Base-by-base conservation (phyloP, 2,797 vertebrate genomes). In the Ptychobarbus kaznakovi region DNA sequence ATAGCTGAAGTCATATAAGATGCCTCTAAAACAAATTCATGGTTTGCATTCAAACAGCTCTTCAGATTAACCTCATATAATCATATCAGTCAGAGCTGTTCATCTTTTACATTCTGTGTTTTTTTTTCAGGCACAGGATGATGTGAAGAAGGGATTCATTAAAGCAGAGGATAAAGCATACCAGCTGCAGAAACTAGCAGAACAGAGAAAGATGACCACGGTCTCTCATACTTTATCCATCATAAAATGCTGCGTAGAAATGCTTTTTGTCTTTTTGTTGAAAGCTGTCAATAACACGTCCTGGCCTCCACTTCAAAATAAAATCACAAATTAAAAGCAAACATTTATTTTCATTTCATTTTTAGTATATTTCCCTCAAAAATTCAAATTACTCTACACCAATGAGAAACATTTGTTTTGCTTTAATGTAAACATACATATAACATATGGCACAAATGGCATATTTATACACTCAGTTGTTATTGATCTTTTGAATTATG, bases 151-250 rank as follows among this genome's bases (percentile, higher is more conserved):
- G 93, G 96, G 97, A 53, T 97, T 97, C 89, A 96, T 99, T 89
- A 98, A 98, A 94, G 96, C 96, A 0, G 97, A 99, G 77, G 97
- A 99, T 92, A 97, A 99, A 90, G 97, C 97, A 38, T 99, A 99
- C 91, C 98, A 99, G 91, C 92, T 99, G 42, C 97, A 99, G 93
- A 99, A 97, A 90, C 94, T 99, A 7, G 96, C 96, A 0, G 98
- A 99, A 93, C 98, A 99, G 91, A 96, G 96, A 83, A 99, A 99
- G 92, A 97, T 83, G 46, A 73, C 89, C 80, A 87, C 86, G 70
- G 87, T 90, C 61, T 65, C 81, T 49, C 28, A 65, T 65, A 63
- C 56, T 83, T 63, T 61, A 61, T 49, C 40, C 6, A 1, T 61
- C 16, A 4, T 70, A 58, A 13, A 81, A 72, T 72, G 2, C 6